Percentiles rank a stretch among this genome's conserved stretches.
Evolutionary conservation across 2,888 invertebrate genomes (phyloP).

Genomic region (Heliconius hortense): DNA sequence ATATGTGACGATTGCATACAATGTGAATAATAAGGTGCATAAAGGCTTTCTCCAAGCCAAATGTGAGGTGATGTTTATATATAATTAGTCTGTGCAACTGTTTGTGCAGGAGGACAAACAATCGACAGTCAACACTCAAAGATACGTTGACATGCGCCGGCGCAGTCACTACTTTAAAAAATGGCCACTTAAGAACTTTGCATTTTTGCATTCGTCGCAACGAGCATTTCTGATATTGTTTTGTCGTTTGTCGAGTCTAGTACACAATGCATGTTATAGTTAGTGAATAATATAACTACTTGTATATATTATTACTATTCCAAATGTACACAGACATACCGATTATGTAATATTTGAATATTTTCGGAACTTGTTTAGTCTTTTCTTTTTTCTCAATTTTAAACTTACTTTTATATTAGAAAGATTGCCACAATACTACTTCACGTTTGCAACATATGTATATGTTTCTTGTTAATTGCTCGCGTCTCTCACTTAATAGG

Average conservation of each 20-base stretch:
- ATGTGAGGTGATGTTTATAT: constrained; percentile 54
- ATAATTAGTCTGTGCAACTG: constrained; percentile 71
- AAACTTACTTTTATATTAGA: too few species aligned
- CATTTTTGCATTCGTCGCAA: not conserved
- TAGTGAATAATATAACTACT: not conserved
- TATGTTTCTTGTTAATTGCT: too few species aligned
- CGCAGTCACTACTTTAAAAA: constrained; percentile 39
- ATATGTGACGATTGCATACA: constrained; percentile 6
- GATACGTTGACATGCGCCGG: constrained; percentile 71
- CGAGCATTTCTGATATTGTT: constrained; percentile 1
- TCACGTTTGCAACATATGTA: too few species aligned
- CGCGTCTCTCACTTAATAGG: too few species aligned
- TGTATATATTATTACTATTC: too few species aligned
- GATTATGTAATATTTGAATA: too few species aligned
- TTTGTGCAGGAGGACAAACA: constrained; percentile 71
- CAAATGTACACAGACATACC: too few species aligned
- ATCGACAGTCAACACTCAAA: constrained; percentile 75
- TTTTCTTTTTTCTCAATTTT: too few species aligned
- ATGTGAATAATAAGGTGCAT: constrained; percentile 6
- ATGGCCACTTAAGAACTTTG: not conserved
- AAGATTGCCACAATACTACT: too few species aligned
- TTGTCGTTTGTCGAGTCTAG: not conserved
- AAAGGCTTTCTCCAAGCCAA: constrained; percentile 35
- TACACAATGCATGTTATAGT: not conserved
- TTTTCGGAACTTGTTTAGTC: too few species aligned